These are phyloP conservation scores for Tineola bisselliella DNA, from an alignment of 2,888 invertebrate genomes.

Conservation along the genomic window DNA sequence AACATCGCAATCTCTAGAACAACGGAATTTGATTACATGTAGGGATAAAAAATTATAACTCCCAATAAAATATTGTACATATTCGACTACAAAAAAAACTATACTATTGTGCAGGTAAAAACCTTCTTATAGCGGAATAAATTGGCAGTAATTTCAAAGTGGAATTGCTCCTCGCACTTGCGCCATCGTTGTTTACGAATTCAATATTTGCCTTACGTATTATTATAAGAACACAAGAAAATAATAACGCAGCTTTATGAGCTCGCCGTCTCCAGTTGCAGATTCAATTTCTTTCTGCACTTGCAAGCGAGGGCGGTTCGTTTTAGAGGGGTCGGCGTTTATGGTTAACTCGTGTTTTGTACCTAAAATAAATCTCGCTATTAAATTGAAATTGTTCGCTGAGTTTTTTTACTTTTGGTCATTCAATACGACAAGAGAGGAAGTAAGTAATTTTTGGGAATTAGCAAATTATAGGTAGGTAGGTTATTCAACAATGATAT, in stretches of 20 bases:
- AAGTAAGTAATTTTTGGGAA: background rate
- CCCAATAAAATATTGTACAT: background rate
- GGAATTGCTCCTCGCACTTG: constrained; percentile 10
- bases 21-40: background rate
- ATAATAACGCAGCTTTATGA: constrained; percentile 24
- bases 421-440: background rate
- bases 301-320: constrained; percentile 16
- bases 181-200: constrained; percentile 12
- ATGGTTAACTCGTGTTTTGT: constrained; percentile 31
- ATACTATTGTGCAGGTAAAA: background rate
- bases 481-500: background rate
- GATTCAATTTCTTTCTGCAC: constrained; percentile 44
- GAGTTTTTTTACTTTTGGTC: constrained; percentile 21
- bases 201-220: constrained; percentile 13
- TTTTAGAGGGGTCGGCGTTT: constrained; percentile 20
- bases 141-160: constrained; percentile 15
- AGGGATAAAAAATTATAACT: background rate
- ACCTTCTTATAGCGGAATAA: constrained; percentile 4
- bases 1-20: background rate
- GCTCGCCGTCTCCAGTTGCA: constrained; percentile 34
- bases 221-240: constrained; percentile 12
- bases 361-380: constrained; percentile 16
- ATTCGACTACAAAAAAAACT: background rate
- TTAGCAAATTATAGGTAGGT: background rate
- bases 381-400: constrained; percentile 21